Base-by-base conservation (phyloP, 2,888 invertebrate species). In the Heliconius hortense region DNA sequence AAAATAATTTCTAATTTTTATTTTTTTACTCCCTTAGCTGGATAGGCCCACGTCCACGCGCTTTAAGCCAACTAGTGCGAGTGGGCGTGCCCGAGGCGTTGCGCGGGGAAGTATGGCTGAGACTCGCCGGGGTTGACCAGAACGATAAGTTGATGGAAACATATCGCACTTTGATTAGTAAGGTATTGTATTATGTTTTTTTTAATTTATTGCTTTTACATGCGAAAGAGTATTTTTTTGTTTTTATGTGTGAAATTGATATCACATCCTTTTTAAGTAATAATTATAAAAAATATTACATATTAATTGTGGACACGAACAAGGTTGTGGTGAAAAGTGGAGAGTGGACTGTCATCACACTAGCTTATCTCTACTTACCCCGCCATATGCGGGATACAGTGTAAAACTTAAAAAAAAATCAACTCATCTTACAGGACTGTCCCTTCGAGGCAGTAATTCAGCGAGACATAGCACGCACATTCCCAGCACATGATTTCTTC, bases 401-500 rank as follows among this genome's bases (percentile, higher is more conserved):
- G 0, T 53, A 21, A 53, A n/a, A 21, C 21, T 43, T 53, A 8
- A 21, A 8, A 53, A 53, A 43, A 43, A 8, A 53, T 56, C 21
- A 56, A n/a, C n/a, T 56, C 11, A 4, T 56, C 1, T 56, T 11
- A 3, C 84, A 99, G 98, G 99, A 99, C 81, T 98, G 98, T 83
- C 96, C 97, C 72, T 98, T 97, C 89, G 99, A 99, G 88, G 96
- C 97, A 83, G 98, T 99, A 77, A 99, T 99, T 84, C 96, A 97
- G 84, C 95, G 99, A 74, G 99, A 99, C 90, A 99, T 99, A 80
- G 98, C 99, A 81, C 96, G 99, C 82, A 99, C 99, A 53, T 99
- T 99, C 94, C 99, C 99, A 15, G 99, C 99, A 53, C 99, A 99
- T 91, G 98, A 99, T 86, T 98, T 97, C 93, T 99, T 99, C 94